Evolutionary conservation across 2,113 vertebrate species (phyloP).

Genomic region (Cynopterus brachyotis): DNA sequence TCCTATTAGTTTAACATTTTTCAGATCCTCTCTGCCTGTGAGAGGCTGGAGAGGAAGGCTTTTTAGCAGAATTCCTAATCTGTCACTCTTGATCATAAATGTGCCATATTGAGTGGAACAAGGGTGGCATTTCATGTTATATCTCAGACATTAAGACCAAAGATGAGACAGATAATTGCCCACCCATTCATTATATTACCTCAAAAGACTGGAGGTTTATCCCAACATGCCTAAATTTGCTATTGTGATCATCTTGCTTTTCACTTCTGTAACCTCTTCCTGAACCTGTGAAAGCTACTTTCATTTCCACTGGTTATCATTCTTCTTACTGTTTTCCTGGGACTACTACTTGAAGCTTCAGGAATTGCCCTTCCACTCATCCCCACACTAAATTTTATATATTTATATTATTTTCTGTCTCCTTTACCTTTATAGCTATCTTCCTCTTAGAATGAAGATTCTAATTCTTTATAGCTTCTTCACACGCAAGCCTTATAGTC

Average conservation of each 20-base stretch:
- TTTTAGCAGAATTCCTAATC: neutral
- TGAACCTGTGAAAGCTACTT: neutral
- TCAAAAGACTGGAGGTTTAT: neutral
- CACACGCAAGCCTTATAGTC: neutral
- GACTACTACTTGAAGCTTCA: neutral
- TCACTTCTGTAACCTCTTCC: neutral
- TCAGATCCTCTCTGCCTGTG: neutral
- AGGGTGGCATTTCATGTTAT: neutral
- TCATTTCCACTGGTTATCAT: neutral
- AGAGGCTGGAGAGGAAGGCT: neutral
- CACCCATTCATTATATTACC: neutral
- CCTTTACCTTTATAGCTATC: neutral
- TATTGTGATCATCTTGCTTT: neutral
- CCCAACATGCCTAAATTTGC: accelerated
- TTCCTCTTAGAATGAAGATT: neutral
- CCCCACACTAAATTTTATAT: neutral
- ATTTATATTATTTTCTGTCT: neutral
- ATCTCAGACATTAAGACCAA: neutral
- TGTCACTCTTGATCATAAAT: neutral
- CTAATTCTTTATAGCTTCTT: neutral
- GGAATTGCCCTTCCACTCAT: neutral
- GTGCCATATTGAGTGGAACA: neutral
- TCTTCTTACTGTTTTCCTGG: neutral
- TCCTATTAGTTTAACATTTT: neutral
- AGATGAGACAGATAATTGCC: too few relatives aligned